Evolutionary conservation across 2,888 invertebrate genomes (phyloP).

Genomic region (Sinelater perroti): DNA sequence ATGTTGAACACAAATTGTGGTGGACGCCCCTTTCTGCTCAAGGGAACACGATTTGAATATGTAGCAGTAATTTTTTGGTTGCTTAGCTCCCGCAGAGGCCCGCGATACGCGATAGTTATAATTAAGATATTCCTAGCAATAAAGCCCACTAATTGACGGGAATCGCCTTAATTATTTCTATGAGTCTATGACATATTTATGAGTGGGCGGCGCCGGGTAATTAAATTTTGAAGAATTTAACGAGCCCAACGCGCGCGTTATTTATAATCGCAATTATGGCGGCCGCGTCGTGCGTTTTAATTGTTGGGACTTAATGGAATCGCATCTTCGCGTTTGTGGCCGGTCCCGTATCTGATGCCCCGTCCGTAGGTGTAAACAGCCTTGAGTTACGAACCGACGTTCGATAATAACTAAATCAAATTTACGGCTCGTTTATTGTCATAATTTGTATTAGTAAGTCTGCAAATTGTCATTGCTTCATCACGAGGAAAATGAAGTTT

Average conservation of each 20-base stretch:
- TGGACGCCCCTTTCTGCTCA: conserved; percentile 19
- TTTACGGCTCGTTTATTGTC: too few relatives aligned
- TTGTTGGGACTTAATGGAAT: conserved; percentile 18
- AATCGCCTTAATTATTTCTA: conserved; percentile 40
- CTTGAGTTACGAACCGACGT: too few relatives aligned
- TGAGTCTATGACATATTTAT: conserved; percentile 43
- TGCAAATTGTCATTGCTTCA: too few relatives aligned
- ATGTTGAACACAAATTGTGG: conserved; percentile 18
- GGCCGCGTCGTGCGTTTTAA: conserved; percentile 13
- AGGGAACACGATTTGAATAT: conserved; percentile 29
- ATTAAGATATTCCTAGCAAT: conserved; percentile 32
- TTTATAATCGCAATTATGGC: conserved; percentile 41
- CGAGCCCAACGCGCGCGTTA: conserved; percentile 37
- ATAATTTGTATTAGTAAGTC: too few relatives aligned
- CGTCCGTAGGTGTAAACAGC: too few relatives aligned
- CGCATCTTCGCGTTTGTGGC: too few relatives aligned
- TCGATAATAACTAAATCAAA: too few relatives aligned
- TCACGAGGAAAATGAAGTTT: too few relatives aligned
- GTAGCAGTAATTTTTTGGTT: conserved; percentile 28
- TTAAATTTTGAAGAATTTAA: conserved; percentile 41
- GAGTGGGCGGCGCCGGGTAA: conserved; percentile 40
- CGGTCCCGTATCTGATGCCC: too few relatives aligned
- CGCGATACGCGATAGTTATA: conserved; percentile 23
- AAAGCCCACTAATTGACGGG: conserved; percentile 31
- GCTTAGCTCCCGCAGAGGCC: conserved; percentile 27